These are phyloP conservation scores for Propithecus coquereli DNA, from an alignment of 2,113 vertebrate genomes.

Conservation along the genomic window DNA sequence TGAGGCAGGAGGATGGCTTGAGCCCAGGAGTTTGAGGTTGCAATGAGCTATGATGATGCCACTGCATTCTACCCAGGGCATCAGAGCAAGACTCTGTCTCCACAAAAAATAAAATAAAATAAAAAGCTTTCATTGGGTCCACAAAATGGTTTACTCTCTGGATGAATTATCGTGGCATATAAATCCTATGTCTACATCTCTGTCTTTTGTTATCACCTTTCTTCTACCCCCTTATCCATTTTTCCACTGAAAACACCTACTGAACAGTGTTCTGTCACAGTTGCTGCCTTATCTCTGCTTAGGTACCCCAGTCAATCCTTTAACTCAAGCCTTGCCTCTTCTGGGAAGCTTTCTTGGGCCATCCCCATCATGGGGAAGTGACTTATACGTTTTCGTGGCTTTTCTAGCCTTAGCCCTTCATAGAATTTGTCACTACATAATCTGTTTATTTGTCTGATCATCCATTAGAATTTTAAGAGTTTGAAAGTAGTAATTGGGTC, in stretches of 20 bases:
- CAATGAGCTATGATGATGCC: no score
- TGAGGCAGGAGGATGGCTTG: no score
- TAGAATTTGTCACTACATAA: not conserved
- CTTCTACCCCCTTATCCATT: not conserved
- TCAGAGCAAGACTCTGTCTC: no score
- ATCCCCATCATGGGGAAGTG: not conserved
- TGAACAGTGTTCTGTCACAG: not conserved
- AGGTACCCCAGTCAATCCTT: not conserved
- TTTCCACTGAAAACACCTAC: not conserved
- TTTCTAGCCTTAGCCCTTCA: not conserved
- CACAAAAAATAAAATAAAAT: no score
- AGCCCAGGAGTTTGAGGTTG: no score
- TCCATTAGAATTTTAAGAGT: not conserved
- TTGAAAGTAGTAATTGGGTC: not conserved
- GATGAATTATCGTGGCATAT: not conserved
- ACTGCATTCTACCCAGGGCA: no score
- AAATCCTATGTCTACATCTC: not conserved
- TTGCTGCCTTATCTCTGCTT: not conserved
- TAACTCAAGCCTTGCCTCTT: not conserved
- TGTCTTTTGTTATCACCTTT: not conserved
- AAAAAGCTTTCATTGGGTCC: not conserved
- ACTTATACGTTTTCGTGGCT: not conserved
- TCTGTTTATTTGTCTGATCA: not conserved
- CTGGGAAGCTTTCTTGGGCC: not conserved
- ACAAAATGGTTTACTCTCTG: not conserved